Base-by-base conservation (phyloP, 2,888 invertebrate genomes). In the Tipula lateralis region DNA sequence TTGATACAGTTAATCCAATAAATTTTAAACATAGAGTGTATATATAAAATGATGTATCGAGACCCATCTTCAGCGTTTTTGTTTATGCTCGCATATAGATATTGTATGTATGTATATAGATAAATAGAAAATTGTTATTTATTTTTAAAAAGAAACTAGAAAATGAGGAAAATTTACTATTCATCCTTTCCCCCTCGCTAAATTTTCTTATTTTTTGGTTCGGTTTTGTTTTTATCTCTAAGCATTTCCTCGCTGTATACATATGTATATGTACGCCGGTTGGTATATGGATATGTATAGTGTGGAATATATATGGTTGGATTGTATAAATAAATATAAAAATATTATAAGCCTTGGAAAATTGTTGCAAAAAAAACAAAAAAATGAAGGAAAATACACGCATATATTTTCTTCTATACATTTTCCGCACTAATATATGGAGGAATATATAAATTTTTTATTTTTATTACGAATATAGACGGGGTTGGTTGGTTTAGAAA, bases 391-490 rank as follows among this genome's bases (percentile, higher is more conserved):
- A 66, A 66, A 66, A 66, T 66, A 66, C 44, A 16, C 44, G 6
- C 44, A 50, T 50, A 50, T 0, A 50, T 50, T 50, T 50, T 50
- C 44, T 6, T 50, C n/a, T 16, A 50, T 50, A 50, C 24, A 24
- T 66, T 66, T 66, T 66, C 66, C 66, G 66, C 66, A 66, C 66
- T 66, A 66, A 66, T 66, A 66, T 66, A 66, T 66, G 66, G 66
- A 66, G 24, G 66, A 66, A 66, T 66, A 66, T 66, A 66, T 66
- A 66, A 66, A 66, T 66, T 66, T 66, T 66, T 66, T 50, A 50
- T 50, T 66, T 66, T 66, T 66, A 66, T 24, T 66, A 66, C 24
- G 24, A 66, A 66, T 24, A 66, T 66, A 66, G 66, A 66, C 66
- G 66, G 66, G 66, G 66, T 66, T 19, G 66, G 66, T 66, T 66